Evolutionary conservation across 2,113 vertebrate genomes (phyloP), one percentile per base, ranked within the genome.

Genomic region (Nothocercus julius): DNA sequence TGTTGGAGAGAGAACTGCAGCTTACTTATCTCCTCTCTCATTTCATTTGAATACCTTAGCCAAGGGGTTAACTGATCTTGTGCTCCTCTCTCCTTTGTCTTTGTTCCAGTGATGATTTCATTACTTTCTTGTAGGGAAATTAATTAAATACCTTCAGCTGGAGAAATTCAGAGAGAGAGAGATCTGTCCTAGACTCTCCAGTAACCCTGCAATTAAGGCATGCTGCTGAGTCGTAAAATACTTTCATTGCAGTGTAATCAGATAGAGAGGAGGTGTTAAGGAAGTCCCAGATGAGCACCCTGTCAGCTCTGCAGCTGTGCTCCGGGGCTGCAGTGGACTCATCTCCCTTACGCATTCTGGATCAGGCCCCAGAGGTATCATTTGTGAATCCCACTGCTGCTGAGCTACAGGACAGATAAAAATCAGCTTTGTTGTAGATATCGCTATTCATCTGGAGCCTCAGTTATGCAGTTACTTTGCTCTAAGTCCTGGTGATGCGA

Each of bases 241-340:
- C 70, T 89, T 94, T 36, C 75, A 91, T 80, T 90, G 94, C 89
- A 94, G 94, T 80, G 58, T 70, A 93, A 90, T 93, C 87, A 85
- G 58, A 76, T 68, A 82, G 1, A 1, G 85, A 89, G 44, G 53
- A 92, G 79, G 87, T 49, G 73, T 89, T 91, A 89, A 87, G 62
- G 7, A 24, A 89, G 82, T 91, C 87, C 87, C 85, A 87, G 75
- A 53, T 91, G 87, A 96, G 76, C 49, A 70, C 62, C 53, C 67
- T 82, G 67, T 82, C 70, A 92, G 67, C 85, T 87, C 70, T 77
- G 87, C 85, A 96, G 82, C 78, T 96, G 84, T 85, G 42, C 44
- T 91, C 5, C 28, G 0, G 34, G 63, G 63, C 63, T 94, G 59
- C 14, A 95, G 17, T 66, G 85, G 93, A 87, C 85, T 58, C 54